These are phyloP conservation scores for Callithrix jacchus DNA, from an alignment of 2,113 vertebrate species.

Conservation along the genomic window DNA sequence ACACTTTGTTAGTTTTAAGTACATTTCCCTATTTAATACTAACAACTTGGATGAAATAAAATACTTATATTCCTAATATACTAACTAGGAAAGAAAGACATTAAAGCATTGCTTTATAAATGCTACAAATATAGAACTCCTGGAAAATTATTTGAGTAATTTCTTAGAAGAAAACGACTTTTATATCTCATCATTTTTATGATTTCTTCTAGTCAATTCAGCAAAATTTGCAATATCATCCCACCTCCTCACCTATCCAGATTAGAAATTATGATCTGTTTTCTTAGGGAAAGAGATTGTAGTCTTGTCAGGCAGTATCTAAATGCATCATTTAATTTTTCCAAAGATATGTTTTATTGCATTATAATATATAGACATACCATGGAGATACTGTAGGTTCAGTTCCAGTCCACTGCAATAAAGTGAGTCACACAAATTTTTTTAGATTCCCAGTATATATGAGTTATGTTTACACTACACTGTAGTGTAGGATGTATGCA, in stretches of 20 bases:
- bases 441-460: neutral
- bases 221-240: neutral
- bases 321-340: neutral
- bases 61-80: neutral
- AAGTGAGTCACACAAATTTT: neutral
- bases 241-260: neutral
- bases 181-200: no score
- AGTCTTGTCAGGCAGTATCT: constrained; percentile 11
- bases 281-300: neutral
- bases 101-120: constrained; percentile 54
- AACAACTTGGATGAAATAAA: neutral
- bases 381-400: neutral
- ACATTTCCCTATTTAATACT: neutral
- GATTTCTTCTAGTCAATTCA: neutral
- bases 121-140: constrained; percentile 14
- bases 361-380: neutral
- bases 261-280: neutral
- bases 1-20: neutral
- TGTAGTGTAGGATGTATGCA: neutral
- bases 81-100: neutral
- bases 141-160: constrained; percentile 42
- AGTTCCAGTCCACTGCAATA: neutral
- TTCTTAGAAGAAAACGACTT: no score
- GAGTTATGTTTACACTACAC: neutral
- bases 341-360: neutral